These are phyloP conservation scores for Melanitta fusca DNA, from an alignment of 2,797 vertebrate species.

Conservation along the genomic window DNA sequence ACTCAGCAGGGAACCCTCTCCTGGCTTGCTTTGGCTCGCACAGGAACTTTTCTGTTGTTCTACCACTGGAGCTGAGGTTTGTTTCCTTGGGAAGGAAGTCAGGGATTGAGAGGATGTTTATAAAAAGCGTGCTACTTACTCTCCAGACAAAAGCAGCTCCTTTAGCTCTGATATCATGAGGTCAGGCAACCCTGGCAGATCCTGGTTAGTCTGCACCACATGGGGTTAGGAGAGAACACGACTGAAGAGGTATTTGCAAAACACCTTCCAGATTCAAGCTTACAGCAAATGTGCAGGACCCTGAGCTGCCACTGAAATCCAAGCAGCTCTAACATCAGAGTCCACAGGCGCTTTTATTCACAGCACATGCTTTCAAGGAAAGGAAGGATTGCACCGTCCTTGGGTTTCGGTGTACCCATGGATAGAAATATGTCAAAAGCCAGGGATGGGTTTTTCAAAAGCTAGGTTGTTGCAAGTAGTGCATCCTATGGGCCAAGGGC, in stretches of 20 bases:
- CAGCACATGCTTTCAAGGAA: background rate
- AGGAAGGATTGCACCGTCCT: fast-evolving
- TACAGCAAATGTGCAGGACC: background rate
- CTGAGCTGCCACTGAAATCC: background rate
- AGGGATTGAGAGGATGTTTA: conserved; percentile 48
- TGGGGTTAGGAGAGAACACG: background rate
- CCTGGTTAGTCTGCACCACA: background rate
- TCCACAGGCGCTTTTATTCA: background rate
- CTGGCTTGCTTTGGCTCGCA: background rate
- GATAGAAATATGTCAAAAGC: background rate
- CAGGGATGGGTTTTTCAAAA: background rate
- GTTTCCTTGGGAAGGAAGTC: conserved; percentile 37
- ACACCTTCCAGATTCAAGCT: background rate
- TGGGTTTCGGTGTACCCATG: background rate
- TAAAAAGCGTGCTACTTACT: background rate
- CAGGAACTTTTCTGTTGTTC: background rate
- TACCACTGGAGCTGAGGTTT: background rate
- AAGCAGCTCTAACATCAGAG: background rate
- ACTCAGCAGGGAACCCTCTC: background rate
- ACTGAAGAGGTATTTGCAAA: background rate
- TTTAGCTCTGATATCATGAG: fast-evolving
- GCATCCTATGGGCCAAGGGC: background rate
- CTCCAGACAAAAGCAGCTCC: background rate
- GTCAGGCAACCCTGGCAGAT: background rate
- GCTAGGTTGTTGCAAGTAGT: background rate